Base-by-base conservation (phyloP, 2,113 vertebrate genomes). In the Pogona vitticeps region DNA sequence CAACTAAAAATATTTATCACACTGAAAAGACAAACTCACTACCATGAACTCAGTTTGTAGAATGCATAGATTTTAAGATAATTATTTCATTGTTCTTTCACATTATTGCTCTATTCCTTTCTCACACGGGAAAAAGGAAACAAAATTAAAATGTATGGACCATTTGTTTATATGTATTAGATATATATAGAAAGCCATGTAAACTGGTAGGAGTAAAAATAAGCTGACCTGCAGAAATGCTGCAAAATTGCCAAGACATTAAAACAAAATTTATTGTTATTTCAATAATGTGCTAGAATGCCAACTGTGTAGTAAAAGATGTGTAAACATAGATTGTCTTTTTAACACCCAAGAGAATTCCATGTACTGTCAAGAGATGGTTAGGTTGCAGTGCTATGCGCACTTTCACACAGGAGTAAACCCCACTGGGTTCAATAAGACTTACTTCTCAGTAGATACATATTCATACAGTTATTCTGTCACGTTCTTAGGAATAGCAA, bases 61-160 rank as follows among this genome's bases (percentile, higher is more conserved):
- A 65, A 87, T 71, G 75, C 78, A 75, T 68, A 26, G 76, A 76
- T 89, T 93, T 77, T 67, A 33, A 42, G 73, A 21, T 77, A 67
- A 1, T 3, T 46, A 46, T n/a, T 76, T 76, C 59, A 93, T 93
- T 91, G 92, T 92, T 82, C 81, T 56, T 75, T 33, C 71, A 12
- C 88, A 63, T 90, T 91, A 82, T 91, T 94, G 86, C 88, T 92
- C 88, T 90, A 90, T 85, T 89, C 76, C 86, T 90, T 90, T 88
- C 91, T 84, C 90, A 82, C 70, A 79, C 86, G 77, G 72, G 82
- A 88, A 80, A 89, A 92, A 90, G 70, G 79, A 93, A 93, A 90
- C 87, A 14, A 91, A 93, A 88, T 86, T 90, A 85, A 91, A 94
- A 93, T 92, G 93, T 94, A 93, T 88, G 77, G 85, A 63, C 75